Conservation (phyloP, 2,888 invertebrate species). For the Hypomecis atomaria region DNA sequence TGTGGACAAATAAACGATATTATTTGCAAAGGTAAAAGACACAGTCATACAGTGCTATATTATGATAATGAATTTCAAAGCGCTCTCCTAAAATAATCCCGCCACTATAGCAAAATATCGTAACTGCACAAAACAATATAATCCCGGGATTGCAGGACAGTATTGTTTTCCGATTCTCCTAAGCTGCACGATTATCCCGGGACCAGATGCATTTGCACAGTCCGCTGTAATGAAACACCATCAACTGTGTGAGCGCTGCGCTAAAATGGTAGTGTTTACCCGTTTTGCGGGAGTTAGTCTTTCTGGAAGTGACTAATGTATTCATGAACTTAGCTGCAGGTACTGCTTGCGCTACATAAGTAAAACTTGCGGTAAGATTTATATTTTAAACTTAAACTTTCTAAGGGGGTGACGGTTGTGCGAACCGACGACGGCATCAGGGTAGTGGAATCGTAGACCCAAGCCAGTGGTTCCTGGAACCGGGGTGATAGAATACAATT, state of each 20-base stretch:
- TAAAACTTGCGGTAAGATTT: too few species aligned
- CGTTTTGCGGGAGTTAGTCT: conserved; percentile 33
- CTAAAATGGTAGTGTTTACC: conserved; percentile 57
- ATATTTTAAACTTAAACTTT: too few species aligned
- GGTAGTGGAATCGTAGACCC: too few species aligned
- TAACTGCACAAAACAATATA: conserved; percentile 11
- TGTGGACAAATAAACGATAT: too few species aligned
- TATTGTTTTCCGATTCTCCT: conserved; percentile 59
- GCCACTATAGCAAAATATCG: conserved; percentile 5
- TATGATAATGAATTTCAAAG: too few species aligned
- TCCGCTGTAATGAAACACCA: conserved; percentile 57
- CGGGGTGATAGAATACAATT: too few species aligned
- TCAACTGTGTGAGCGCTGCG: conserved; percentile 44
- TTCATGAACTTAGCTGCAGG: background rate
- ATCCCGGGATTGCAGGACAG: conserved; percentile 28
- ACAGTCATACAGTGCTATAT: too few species aligned
- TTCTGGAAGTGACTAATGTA: conserved; percentile 5
- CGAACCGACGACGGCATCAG: too few species aligned
- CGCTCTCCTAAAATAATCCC: background rate
- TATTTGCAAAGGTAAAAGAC: too few species aligned
- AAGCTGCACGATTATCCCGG: conserved; percentile 51
- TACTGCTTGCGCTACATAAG: too few species aligned
- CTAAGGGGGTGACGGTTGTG: too few species aligned
- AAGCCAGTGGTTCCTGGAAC: too few species aligned
- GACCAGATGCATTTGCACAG: conserved; percentile 59